Conservation (phyloP, 2,888 invertebrate genomes). For the Synergus itoensis region DNA sequence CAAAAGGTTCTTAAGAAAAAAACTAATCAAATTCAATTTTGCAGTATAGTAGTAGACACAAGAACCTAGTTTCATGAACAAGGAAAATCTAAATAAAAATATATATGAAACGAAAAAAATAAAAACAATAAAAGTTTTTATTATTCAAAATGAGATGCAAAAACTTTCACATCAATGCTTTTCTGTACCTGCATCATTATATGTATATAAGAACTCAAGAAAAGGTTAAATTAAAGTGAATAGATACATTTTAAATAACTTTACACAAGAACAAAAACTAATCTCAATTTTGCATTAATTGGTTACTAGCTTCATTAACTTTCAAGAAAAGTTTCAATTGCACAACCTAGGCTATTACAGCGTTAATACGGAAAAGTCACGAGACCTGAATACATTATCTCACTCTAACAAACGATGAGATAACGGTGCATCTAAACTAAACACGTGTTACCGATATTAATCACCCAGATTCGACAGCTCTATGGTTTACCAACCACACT, state of each 20-base stretch:
- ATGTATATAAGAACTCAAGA: neutral
- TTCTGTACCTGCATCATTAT: neutral
- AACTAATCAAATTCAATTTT: conserved; percentile 34
- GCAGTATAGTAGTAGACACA: neutral
- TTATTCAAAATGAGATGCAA: too few species aligned
- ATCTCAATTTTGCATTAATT: conserved; percentile 34
- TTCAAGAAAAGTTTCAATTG: conserved; percentile 24
- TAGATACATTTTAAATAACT: neutral
- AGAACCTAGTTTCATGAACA: neutral
- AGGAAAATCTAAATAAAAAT: neutral
- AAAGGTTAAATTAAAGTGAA: neutral
- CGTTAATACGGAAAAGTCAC: conserved; percentile 16
- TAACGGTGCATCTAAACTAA: conserved; percentile 40
- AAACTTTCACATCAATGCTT: too few species aligned
- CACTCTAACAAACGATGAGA: conserved; percentile 30
- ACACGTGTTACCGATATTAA: conserved; percentile 40
- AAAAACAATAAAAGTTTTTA: too few species aligned
- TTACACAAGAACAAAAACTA: conserved; percentile 6
- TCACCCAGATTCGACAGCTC: conserved; percentile 41
- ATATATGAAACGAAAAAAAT: neutral
- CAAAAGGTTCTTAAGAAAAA: conserved; percentile 14
- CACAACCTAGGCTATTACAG: neutral
- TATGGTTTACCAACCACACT: conserved; percentile 31
- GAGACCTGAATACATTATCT: conserved; percentile 34
- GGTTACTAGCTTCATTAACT: conserved; percentile 26